A percentile compares a stretch with the other conserved stretches of the same genome.
Evolutionary conservation across 2,113 vertebrate genomes (phyloP).

Genomic region (Engystomops pustulosus): DNA sequence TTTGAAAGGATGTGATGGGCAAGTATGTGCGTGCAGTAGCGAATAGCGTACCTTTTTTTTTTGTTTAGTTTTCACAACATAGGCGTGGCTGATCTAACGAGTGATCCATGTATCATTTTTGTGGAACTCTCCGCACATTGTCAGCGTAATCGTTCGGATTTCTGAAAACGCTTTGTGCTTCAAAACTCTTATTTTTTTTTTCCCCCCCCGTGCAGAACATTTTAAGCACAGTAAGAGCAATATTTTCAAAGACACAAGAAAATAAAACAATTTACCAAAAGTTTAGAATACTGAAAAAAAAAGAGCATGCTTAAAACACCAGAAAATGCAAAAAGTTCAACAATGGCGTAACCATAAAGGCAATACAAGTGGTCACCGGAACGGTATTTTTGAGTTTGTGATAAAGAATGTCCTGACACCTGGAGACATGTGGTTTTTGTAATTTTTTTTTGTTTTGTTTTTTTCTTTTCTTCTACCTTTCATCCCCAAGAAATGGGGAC

Average conservation of each 20-base stretch:
- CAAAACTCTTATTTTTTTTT: slow-evolving; percentile 60
- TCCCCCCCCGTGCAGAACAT: slow-evolving; percentile 67
- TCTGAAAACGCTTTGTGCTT: slow-evolving; percentile 68
- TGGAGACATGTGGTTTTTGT: neutral
- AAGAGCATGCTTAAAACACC: slow-evolving; percentile 66
- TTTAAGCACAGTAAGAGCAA: slow-evolving; percentile 70
- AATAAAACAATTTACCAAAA: slow-evolving; percentile 60
- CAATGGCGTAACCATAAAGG: slow-evolving; percentile 63
- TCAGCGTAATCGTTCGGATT: slow-evolving; percentile 64
- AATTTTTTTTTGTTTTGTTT: neutral
- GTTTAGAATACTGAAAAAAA: slow-evolving; percentile 60
- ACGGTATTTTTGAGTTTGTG: slow-evolving; percentile 61
- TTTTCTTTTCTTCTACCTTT: neutral
- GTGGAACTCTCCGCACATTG: slow-evolving; percentile 66
- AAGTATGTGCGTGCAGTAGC: slow-evolving; percentile 69
- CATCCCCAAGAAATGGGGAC: neutral
- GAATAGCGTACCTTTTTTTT: slow-evolving; percentile 13
- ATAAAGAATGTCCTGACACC: slow-evolving; percentile 61
- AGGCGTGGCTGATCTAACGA: slow-evolving; percentile 74
- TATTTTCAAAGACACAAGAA: slow-evolving; percentile 60
- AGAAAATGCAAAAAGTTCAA: slow-evolving; percentile 63
- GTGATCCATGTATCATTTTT: slow-evolving; percentile 71
- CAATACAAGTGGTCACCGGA: slow-evolving; percentile 58
- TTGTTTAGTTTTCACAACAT: slow-evolving; percentile 56
- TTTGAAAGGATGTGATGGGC: slow-evolving; percentile 78